Base-by-base conservation (phyloP, 2,113 vertebrate genomes). In the Xerus inauris region DNA sequence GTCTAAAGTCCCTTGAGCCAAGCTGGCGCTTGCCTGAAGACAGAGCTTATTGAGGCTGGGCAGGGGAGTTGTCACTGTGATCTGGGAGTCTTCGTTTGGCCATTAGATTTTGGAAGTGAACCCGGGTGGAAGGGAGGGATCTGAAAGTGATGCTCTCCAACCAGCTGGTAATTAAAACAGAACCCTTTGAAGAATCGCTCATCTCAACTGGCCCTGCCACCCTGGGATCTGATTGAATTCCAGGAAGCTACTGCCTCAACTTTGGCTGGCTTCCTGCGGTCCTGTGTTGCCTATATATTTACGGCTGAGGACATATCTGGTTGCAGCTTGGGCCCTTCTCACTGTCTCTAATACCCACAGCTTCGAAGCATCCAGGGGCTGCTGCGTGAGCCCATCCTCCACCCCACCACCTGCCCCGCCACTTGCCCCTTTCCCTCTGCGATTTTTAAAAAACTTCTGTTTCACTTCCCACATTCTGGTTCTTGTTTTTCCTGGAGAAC, bases 31-130 rank as follows among this genome's bases (percentile, higher is more conserved):
- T 89, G 95, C 64, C 92, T 59, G 97, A 98, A 98, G 98, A 98
- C 97, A 97, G 97, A 98, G 97, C 73, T 22, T 65, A 92, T 65
- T 57, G 85, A 97, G 96, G 94, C 95, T 97, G 97, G 96, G 97
- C 97, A 97, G 98, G 97, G 96, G 95, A 57, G 42, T 38, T 95
- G 97, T 95, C 84, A 35, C 72, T 85, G 92, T 77, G 94, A 97
- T 93, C 96, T 87, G 98, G 93, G 97, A 95, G 94, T 83, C 94
- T 98, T 98, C 98, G 97, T 96, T 97, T 92, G 97, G 96, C 97
- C 97, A 98, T 98, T 98, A 98, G 94, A 94, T 97, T 98, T 98
- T 98, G 97, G 98, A 98, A 98, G 86, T 88, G 93, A 96, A 98
- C 96, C 92, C 95, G 97, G 97, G 96, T 89, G 89, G 94, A 77